phyloP scores from a whole-genome alignment of 2,113 vertebrate genomes.

The Podocnemis expansa region DNA sequence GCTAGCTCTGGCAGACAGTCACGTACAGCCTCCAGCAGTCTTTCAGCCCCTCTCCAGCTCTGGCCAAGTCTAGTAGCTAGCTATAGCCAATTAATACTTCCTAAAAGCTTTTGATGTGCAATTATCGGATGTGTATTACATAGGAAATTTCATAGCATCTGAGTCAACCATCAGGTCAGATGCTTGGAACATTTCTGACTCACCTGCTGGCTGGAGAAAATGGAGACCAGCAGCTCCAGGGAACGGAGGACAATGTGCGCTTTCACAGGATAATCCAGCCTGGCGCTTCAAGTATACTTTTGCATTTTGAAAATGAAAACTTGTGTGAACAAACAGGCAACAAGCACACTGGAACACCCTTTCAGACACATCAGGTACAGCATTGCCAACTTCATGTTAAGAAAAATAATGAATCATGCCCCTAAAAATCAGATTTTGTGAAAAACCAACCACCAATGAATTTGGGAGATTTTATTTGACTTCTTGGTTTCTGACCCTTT shows the following conservation, averaged over 20 bases:
- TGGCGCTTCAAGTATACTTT: neutral
- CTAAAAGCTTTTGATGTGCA: slow-evolving; percentile 15
- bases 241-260: neutral
- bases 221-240: neutral
- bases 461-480: neutral
- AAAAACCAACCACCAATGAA: neutral
- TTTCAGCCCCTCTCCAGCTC: neutral
- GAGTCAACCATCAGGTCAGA: slow-evolving; percentile 10
- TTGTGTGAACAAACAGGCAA: neutral
- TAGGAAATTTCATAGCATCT: slow-evolving; percentile 23
- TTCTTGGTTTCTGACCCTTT: neutral
- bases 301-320: neutral
- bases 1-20: neutral
- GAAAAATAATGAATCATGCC: neutral
- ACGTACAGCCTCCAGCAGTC: neutral
- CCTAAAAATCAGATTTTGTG: neutral
- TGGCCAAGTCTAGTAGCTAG: neutral
- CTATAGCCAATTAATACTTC: slow-evolving; percentile 15
- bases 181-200: slow-evolving; percentile 9
- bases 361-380: fast-evolving
- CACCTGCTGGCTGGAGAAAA: slow-evolving; percentile 61
- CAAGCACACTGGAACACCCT: fast-evolving
- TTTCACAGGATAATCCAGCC: neutral
- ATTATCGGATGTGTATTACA: neutral
- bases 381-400: neutral